Evolutionary conservation across 2,888 invertebrate genomes (phyloP), one percentile per base, ranked within the genome.

Genomic region (Crematogaster levior): DNA sequence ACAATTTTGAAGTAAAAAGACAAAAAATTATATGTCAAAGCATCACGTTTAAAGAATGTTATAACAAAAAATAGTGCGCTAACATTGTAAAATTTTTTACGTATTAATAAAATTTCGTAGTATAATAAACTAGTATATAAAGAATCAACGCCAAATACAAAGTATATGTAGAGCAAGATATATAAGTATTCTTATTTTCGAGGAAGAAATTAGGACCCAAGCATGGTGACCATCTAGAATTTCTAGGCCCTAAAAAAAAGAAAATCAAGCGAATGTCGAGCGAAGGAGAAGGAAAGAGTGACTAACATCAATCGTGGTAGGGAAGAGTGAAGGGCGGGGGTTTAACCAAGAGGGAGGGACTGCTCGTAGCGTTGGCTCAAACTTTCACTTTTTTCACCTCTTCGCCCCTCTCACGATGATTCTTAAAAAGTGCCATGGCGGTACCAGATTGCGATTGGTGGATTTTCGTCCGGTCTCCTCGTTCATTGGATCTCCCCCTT

Each of bases 311-410:
- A 63, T 74, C 65, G 82, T 66, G 81, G 83, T 53, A 40, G 72
- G 81, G 83, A 87, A 77, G 82, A 82, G 86, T 43, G 84, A 79
- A 85, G 79, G 81, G 85, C 81, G 85, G 89, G 86, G 88, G 88
- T 87, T 65, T 81, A 84, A 84, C 24, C n/a, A 80, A 51, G 80
- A 70, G 63, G 84, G 82, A 81, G 80, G 61, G 81, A 75, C 87
- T 85, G 84, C 86, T 86, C 85, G 84, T 85, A 84, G 90, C 87
- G 88, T 88, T 89, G 85, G 89, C 88, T 88, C 86, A 90, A 92
- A 93, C 93, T 93, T 93, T 93, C 93, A 93, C 93, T 93, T 93
- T 93, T 93, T 93, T 91, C 93, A 88, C 89, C 90, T 89, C 90
- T 84, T 83, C 79, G 66, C 89, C 86, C 83, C 86, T 81, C 82